Evolutionary conservation across 2,113 vertebrate species (phyloP).

Genomic region (Pantherophis guttatus): DNA sequence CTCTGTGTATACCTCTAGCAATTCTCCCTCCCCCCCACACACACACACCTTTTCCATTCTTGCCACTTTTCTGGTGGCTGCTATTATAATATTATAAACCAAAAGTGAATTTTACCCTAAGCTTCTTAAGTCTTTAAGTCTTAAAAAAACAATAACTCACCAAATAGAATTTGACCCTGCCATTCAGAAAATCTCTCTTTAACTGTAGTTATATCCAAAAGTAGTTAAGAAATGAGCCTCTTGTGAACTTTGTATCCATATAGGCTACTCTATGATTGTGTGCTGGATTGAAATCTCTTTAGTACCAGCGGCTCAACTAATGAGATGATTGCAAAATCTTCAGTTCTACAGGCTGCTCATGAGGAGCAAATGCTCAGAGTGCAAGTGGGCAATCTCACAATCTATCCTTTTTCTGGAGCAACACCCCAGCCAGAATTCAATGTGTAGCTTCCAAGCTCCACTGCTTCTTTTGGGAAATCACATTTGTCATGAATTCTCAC

Average conservation of each 20-base stretch:
- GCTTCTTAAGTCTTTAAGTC: not conserved
- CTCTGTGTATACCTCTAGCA: not conserved
- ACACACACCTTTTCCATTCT: not conserved
- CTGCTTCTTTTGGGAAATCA: not conserved
- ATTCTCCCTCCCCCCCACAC: not conserved
- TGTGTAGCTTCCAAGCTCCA: not conserved
- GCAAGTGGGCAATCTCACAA: not conserved
- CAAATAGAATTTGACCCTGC: not conserved
- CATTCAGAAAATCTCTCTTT: not conserved
- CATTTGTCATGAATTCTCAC: not conserved
- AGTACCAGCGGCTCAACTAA: not conserved
- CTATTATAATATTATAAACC: not conserved
- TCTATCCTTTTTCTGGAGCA: not conserved
- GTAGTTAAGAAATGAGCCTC: not conserved
- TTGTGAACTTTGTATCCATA: not conserved
- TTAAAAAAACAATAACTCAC: not conserved
- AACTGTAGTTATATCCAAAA: not conserved
- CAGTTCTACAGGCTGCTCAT: not conserved
- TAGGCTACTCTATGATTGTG: not conserved
- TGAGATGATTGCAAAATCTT: not conserved
- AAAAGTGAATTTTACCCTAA: not conserved
- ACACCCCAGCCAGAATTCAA: not conserved
- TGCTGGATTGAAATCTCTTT: not conserved
- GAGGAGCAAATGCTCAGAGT: not conserved
- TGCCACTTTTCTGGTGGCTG: not conserved